Conservation (phyloP, 2,888 invertebrate genomes). For the Melanophora roralis region DNA sequence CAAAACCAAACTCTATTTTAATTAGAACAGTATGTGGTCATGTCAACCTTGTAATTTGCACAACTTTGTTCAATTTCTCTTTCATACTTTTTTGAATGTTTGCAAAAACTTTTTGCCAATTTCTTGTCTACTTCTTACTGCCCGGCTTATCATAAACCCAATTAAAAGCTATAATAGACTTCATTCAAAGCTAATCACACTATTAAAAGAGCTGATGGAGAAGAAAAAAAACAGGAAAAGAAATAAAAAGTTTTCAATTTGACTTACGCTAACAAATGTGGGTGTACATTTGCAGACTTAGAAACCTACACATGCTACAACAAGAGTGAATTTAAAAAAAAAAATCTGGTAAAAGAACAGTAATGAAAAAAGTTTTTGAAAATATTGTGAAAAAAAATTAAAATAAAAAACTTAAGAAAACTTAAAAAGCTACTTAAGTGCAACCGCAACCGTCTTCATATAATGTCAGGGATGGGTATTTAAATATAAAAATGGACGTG, state of each 20-base stretch:
- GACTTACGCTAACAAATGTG: background rate
- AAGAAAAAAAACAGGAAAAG: background rate
- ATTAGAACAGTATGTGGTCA: slow-evolving; percentile 9
- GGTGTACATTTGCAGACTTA: background rate
- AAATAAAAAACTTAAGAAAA: slow-evolving; percentile 7
- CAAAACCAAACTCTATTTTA: background rate
- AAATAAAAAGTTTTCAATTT: slow-evolving; percentile 24
- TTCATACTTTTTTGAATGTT: background rate
- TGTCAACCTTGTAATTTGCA: slow-evolving; percentile 11
- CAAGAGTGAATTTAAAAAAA: background rate
- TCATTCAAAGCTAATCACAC: slow-evolving; percentile 57
- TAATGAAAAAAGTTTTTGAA: background rate
- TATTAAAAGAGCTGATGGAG: slow-evolving; percentile 2
- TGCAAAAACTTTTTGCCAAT: background rate
- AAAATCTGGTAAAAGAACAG: slow-evolving; percentile 23
- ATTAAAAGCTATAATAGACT: slow-evolving; percentile 58
- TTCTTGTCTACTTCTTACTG: background rate
- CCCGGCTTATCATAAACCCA: slow-evolving; percentile 53
- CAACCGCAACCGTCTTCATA: slow-evolving; percentile 36
- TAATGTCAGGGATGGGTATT: background rate
- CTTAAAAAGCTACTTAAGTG: slow-evolving; percentile 52
- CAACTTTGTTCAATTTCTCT: slow-evolving; percentile 4
- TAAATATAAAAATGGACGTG: background rate
- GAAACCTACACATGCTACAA: background rate
- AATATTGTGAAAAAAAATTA: background rate